A percentile compares a stretch with the other conserved stretches of the same genome.
Conservation (phyloP, 2,888 invertebrate genomes). For the Gandaritis pyraliata region DNA sequence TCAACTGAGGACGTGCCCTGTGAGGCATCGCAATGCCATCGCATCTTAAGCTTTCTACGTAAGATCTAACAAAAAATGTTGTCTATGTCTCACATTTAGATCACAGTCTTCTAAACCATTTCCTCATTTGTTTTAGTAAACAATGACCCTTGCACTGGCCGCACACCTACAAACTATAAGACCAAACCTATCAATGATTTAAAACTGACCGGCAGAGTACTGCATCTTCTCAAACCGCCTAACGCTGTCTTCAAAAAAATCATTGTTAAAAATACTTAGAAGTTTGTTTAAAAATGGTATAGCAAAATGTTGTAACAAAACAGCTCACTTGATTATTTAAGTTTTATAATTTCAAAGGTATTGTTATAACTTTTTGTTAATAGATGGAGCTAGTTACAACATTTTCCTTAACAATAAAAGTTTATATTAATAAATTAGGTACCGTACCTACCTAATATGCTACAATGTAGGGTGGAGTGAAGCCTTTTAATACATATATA, state of each 20-base stretch:
- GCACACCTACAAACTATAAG: conserved; percentile 45
- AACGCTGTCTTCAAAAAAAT: conserved; percentile 63
- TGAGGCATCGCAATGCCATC: neutral
- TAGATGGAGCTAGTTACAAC: conserved; percentile 7
- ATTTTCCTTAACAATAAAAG: neutral
- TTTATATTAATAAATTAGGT: neutral
- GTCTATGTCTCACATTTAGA: conserved; percentile 37
- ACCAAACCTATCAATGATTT: conserved; percentile 45
- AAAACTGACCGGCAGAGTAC: conserved; percentile 51
- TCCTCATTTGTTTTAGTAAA: conserved; percentile 1
- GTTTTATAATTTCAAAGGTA: no score
- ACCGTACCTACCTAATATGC: neutral
- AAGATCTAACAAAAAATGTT: neutral
- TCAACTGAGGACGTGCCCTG: no score
- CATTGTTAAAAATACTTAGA: conserved; percentile 45
- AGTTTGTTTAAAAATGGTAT: conserved; percentile 17
- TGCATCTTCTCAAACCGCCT: conserved; percentile 55
- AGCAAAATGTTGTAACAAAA: conserved; percentile 13
- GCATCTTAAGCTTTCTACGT: neutral
- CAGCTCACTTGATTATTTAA: neutral
- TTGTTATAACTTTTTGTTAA: neutral
- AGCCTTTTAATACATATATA: neutral
- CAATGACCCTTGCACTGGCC: conserved; percentile 19
- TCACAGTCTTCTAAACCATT: conserved; percentile 15
- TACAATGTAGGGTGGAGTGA: conserved; percentile 16